These are phyloP conservation scores for Grus americana DNA, from an alignment of 2,113 vertebrate genomes.

Conservation along the genomic window DNA sequence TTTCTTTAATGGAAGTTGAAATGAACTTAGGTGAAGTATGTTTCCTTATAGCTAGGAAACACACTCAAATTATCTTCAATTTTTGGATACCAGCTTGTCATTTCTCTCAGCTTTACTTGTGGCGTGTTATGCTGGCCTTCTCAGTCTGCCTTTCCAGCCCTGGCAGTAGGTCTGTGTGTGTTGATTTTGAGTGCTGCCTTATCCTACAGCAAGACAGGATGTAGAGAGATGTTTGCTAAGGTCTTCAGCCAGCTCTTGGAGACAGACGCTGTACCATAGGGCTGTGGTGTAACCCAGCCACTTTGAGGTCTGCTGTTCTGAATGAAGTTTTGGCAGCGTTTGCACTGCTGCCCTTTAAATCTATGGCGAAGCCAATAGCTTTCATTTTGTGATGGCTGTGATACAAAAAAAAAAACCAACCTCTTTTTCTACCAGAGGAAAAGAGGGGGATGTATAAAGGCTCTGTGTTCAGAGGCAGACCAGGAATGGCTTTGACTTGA, in stretches of 20 bases:
- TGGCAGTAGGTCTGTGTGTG: not conserved
- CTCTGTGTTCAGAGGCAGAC: not conserved
- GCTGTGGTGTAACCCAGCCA: not conserved
- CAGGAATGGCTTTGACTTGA: not conserved
- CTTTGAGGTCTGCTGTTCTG: not conserved
- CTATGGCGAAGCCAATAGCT: not conserved
- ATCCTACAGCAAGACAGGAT: not conserved
- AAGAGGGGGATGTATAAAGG: not conserved
- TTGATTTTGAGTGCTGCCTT: not conserved
- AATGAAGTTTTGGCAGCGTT: not conserved
- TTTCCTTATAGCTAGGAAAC: not conserved
- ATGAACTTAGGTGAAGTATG: not conserved
- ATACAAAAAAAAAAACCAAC: not conserved
- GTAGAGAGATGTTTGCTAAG: not conserved
- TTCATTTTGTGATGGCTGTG: not conserved
- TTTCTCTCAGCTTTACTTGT: not conserved
- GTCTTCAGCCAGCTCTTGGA: not conserved
- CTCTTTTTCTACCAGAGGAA: not conserved
- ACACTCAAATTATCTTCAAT: not conserved
- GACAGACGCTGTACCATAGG: not conserved
- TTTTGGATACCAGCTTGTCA: not conserved
- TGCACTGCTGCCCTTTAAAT: not conserved
- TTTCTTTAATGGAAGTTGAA: not conserved
- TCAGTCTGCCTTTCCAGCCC: not conserved
- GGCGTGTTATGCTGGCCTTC: not conserved